Evolutionary conservation across 2,113 vertebrate species (phyloP).

Genomic region (Bubo scandiacus): DNA sequence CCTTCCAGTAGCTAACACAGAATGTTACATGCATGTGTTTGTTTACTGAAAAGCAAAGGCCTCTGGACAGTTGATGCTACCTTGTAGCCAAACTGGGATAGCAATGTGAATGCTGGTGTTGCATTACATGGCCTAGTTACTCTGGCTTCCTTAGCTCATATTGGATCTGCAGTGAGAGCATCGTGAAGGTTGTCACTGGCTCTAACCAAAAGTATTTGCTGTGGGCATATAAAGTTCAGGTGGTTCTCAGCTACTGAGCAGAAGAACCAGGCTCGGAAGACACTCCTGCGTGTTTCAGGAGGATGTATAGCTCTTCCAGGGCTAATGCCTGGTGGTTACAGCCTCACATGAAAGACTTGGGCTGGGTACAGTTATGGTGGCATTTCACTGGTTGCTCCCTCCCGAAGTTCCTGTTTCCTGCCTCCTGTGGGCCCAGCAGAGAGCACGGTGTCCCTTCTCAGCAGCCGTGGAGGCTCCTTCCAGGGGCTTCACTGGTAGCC

Average conservation of each 20-base stretch:
- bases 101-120: not conserved
- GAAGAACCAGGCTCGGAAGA: accelerated
- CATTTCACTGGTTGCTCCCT: accelerated
- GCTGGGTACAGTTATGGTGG: not conserved
- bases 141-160: not conserved
- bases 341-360: accelerated
- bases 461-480: not conserved
- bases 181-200: accelerated
- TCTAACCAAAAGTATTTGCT: not conserved
- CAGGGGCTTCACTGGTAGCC: not conserved
- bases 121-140: not conserved
- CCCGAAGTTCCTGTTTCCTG: accelerated
- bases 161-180: accelerated
- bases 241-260: not conserved
- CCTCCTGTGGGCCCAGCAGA: conserved; percentile 16
- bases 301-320: not conserved
- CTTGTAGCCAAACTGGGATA: not conserved
- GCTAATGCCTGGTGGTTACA: accelerated
- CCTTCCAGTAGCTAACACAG: not conserved
- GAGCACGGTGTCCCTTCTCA: not conserved
- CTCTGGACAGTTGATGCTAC: not conserved
- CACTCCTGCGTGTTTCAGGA: accelerated
- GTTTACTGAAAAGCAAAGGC: not conserved
- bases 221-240: accelerated
- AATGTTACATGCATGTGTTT: accelerated